Conservation (phyloP, 2,888 invertebrate genomes). For the Melieria picta region DNA sequence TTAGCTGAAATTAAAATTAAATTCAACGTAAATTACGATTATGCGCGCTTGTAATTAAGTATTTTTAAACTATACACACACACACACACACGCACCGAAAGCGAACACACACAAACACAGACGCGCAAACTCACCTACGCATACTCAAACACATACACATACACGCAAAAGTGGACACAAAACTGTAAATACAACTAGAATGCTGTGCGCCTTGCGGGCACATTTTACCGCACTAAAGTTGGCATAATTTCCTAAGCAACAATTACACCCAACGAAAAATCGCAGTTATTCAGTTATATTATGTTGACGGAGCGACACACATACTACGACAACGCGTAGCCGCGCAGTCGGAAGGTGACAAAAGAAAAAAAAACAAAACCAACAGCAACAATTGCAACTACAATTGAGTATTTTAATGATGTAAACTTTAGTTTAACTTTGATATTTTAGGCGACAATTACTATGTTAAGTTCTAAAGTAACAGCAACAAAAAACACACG, state of each 20-base stretch:
- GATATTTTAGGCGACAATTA: too few relatives aligned
- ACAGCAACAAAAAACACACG: background rate
- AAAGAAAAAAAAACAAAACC: conserved; percentile 1
- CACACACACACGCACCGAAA: background rate
- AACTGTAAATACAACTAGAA: background rate
- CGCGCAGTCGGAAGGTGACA: background rate
- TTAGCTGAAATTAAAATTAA: conserved; percentile 9
- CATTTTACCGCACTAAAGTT: conserved; percentile 8
- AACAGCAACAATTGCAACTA: background rate
- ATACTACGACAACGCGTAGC: background rate
- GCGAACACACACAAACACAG: background rate
- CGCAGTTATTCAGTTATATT: conserved; percentile 15
- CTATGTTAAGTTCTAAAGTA: too few relatives aligned
- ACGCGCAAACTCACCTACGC: conserved; percentile 10
- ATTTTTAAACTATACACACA: conserved; percentile 24
- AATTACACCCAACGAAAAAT: conserved; percentile 16
- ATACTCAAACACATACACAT: conserved; percentile 16
- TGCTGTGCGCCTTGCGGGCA: too few relatives aligned
- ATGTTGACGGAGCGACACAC: background rate
- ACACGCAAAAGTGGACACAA: conserved; percentile 21
- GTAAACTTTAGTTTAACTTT: conserved; percentile 18
- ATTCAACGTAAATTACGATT: background rate
- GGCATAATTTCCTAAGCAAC: conserved; percentile 21
- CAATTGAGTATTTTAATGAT: conserved; percentile 27
- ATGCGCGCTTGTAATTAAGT: conserved; percentile 22